phyloP scores from a whole-genome alignment of 2,797 vertebrate species.

The Orestias chungarensis region DNA sequence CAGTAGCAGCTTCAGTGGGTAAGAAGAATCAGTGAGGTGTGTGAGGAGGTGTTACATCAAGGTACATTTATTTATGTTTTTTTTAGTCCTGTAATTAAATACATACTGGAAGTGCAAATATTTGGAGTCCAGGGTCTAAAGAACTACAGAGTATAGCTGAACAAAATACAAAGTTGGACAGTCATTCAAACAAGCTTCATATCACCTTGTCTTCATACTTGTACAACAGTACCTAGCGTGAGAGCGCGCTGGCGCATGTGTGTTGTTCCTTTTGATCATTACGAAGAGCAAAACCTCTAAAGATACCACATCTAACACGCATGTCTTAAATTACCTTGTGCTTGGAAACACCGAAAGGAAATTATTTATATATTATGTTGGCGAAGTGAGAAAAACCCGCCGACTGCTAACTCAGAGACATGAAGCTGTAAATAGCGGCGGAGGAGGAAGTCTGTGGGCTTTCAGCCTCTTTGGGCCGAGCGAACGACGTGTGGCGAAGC shows the following conservation, averaged over 20 bases:
- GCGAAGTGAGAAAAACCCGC: conserved; percentile 86
- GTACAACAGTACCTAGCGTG: conserved; percentile 89
- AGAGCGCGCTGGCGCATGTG: no score
- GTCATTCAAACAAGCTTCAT: conserved; percentile 91
- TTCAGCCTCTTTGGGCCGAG: conserved; percentile 82
- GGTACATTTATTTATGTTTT: conserved; percentile 94
- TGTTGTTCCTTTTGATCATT: conserved; percentile 86
- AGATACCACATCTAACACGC: conserved; percentile 87
- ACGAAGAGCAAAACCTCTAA: conserved; percentile 92
- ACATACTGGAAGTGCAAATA: conserved; percentile 97
- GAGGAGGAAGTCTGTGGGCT: conserved; percentile 81
- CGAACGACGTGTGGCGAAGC: conserved; percentile 88
- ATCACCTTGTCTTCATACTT: conserved; percentile 90
- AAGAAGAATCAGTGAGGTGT: conserved; percentile 34
- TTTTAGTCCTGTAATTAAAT: conserved; percentile 97
- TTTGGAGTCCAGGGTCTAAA: conserved; percentile 94
- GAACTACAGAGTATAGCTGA: conserved; percentile 95
- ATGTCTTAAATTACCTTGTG: conserved; percentile 90
- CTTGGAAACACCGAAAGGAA: conserved; percentile 91
- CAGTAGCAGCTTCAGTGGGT: not conserved
- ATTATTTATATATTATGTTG: conserved; percentile 83
- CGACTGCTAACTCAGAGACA: conserved; percentile 89
- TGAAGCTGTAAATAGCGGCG: conserved; percentile 89
- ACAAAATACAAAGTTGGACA: conserved; percentile 96
- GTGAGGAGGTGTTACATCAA: conserved; percentile 84